Evolutionary conservation across 1,140 invertebrate species (phyloP), one percentile per base, ranked within the genome.

Genomic region (Aphidius ervi): DNA sequence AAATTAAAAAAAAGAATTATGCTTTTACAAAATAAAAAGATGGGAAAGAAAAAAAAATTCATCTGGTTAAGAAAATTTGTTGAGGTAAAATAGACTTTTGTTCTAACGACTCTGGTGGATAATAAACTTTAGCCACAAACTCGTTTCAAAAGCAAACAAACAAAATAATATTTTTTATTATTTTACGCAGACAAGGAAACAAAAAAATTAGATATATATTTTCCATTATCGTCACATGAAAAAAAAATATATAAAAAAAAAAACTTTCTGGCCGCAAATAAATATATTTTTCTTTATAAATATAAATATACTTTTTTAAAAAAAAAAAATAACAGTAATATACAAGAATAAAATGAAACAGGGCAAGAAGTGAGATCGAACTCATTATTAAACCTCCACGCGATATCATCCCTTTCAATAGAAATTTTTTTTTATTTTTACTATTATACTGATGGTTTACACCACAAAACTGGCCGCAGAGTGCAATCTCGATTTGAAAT

Each of bases 301-400:
- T 8, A 43, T 6, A 39, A 41, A 10, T 8, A 46, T 8, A 2
- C 4, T 10, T 10, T 9, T 10, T n/a, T n/a, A n/a, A 9, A 8
- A 9, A 40, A 16, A 10, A 55, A n/a, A 7, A 54, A 54, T 54
- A 54, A 54, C n/a, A 8, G 9, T 8, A 43, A 43, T 43, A 43
- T 43, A 10, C 3, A 49, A 20, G 45, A 56, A 46, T 20, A 47
- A 56, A 54, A 53, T 47, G 46, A 64, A 58, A 43, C 58, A 64
- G 63, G 58, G 63, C 60, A 58, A 31, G 58, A 65, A 62, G 56
- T 65, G 59, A 65, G 59, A 64, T 61, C 63, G 59, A 41, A 48
- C 6, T 48, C 9, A 46, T 23, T 37, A 48, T 48, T 58, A 56
- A 23, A 23, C 9, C 23, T 37, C 43, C 2, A 56, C 16, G 20